Conservation (phyloP, 2,113 vertebrate species). For the Sceloporus undulatus region DNA sequence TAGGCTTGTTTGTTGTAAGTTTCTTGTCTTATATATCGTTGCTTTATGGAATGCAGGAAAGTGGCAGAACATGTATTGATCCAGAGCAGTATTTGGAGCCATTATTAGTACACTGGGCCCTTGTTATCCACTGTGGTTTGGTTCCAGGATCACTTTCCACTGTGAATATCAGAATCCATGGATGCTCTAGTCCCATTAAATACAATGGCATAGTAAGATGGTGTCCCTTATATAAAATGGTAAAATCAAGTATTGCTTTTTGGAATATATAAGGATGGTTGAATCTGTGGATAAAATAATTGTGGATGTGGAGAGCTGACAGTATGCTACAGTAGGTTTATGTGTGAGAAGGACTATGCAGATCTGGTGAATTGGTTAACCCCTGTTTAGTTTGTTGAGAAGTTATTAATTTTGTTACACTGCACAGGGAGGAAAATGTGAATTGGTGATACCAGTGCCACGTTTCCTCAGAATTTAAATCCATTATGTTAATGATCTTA, state of each 20-base stretch:
- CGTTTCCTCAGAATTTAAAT: constrained; percentile 68
- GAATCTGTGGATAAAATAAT: no score
- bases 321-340: constrained; percentile 50
- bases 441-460: constrained; percentile 62
- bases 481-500: constrained; percentile 64
- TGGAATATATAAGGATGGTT: no score
- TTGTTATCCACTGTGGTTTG: no score
- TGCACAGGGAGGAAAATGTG: constrained; percentile 48
- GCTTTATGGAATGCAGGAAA: constrained; percentile 47
- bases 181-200: no score
- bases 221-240: no score
- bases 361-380: constrained; percentile 61
- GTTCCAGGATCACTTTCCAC: no score
- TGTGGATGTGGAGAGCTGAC: not conserved
- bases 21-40: constrained; percentile 16
- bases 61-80: constrained; percentile 47
- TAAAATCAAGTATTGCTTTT: no score
- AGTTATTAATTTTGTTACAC: constrained; percentile 56
- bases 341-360: not conserved
- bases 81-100: constrained; percentile 36
- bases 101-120: constrained; percentile 36
- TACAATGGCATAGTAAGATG: no score
- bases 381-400: constrained; percentile 59
- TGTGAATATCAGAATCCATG: no score
- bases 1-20: not conserved